Base-by-base conservation (phyloP, 2,797 vertebrate species). In the Pteropus rufus region DNA sequence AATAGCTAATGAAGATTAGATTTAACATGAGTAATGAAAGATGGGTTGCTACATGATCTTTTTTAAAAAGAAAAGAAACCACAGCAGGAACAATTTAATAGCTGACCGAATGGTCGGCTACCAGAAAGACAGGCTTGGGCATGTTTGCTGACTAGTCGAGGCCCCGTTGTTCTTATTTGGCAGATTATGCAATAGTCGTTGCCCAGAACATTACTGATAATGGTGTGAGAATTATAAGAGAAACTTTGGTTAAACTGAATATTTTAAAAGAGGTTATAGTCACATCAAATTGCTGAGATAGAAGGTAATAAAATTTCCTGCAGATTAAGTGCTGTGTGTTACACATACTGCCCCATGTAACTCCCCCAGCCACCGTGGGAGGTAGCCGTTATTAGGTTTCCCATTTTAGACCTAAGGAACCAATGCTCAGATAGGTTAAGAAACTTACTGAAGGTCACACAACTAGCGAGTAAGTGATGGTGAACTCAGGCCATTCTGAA, bases 111-210 rank as follows among this genome's bases (percentile, higher is more conserved):
- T 82, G 56, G 96, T 41, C n/a, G 58, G 96, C 60, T 46, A 77
- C 84, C 84, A 87, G 83, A 81, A 91, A 88, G 94, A 77, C 98
- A 16, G 96, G 98, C 94, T 93, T 41, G 46, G 98, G 80, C 98
- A 97, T 97, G 98, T 93, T 97, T 94, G 81, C 84, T 85, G 89
- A 36, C 91, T 54, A 86, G 15, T 62, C 5, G 24, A 12, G 19
- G 1, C 95, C 94, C 75, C 21, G 36, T 95, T 95, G 94, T 97
- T 97, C 0, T 83, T 67, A 7, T 69, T 58, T 44, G 89, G 91
- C 89, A 23, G 84, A 75, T 91, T 82, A 87, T 44, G 24, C 93
- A 97, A 54, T 49, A 41, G 0, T 70, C 14, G 24, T 97, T 95
- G 97, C 86, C 93, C 75, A 96, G 77, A 58, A 91, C 46, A 41